A percentile compares a stretch with the other conserved stretches of the same genome.
phyloP scores from a whole-genome alignment of 2,113 vertebrate species.

The Haplotaxodon microlepis region DNA sequence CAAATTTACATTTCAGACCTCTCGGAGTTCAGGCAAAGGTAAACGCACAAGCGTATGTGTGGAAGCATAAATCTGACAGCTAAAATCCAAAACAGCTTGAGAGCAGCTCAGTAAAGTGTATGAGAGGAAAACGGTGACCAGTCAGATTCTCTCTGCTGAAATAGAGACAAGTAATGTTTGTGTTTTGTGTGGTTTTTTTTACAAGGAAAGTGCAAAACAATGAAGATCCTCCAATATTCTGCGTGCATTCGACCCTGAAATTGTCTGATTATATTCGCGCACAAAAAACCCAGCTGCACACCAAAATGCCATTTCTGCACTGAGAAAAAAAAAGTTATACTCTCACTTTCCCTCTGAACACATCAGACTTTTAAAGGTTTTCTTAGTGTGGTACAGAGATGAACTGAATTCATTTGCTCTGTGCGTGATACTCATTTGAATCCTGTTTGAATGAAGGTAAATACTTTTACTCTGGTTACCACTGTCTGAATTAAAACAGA shows the following conservation, averaged over 20 bases:
- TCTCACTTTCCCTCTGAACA: not conserved
- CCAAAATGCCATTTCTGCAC: not conserved
- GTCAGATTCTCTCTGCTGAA: not conserved
- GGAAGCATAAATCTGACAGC: constrained; percentile 9
- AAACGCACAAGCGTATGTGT: not conserved
- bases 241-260: constrained; percentile 8
- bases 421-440: constrained; percentile 34
- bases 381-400: not conserved
- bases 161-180: not conserved
- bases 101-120: not conserved
- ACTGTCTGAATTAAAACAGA: constrained; percentile 4
- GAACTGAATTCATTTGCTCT: constrained; percentile 1
- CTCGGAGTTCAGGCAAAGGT: constrained; percentile 3
- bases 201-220: not conserved
- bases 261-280: not conserved
- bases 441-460: constrained; percentile 32
- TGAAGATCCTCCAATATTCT: not conserved
- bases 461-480: constrained; percentile 48
- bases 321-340: not conserved
- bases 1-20: constrained; percentile 33
- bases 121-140: not conserved
- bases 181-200: not conserved
- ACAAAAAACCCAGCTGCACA: not conserved
- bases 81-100: constrained; percentile 6
- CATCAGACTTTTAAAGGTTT: not conserved